Evolutionary conservation across 2,888 invertebrate genomes (phyloP).

Genomic region (Candidula unifasciata): DNA sequence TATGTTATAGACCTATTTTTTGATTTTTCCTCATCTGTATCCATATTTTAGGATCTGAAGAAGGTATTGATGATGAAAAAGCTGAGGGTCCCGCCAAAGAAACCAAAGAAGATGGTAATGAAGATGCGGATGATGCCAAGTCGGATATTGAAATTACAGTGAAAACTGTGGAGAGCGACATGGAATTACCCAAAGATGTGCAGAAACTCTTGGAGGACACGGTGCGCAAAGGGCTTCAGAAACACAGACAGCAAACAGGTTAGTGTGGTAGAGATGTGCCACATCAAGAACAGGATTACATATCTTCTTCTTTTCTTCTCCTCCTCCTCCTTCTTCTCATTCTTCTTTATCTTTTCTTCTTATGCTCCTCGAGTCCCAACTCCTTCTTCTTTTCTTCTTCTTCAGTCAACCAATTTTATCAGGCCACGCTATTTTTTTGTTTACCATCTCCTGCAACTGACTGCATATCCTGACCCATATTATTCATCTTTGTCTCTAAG

Average conservation of each 20-base stretch:
- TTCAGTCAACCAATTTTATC: too few species aligned
- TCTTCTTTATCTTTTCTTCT: too few species aligned
- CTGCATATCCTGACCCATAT: too few species aligned
- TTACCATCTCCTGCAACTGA: too few species aligned
- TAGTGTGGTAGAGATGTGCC: background rate
- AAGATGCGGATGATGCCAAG: background rate
- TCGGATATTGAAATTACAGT: conserved; percentile 23
- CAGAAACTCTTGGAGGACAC: conserved; percentile 46
- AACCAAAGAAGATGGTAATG: background rate
- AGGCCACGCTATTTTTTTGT: too few species aligned
- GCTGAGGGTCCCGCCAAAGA: background rate
- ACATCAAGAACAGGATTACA: background rate
- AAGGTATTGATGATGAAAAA: background rate
- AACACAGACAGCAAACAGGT: conserved; percentile 14
- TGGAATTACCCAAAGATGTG: conserved; percentile 36
- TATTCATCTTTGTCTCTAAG: too few species aligned
- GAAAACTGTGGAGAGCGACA: conserved; percentile 19
- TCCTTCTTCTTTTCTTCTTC: too few species aligned
- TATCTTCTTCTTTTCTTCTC: too few species aligned
- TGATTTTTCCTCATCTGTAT: too few species aligned
- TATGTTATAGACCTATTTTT: too few species aligned
- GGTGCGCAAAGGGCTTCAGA: conserved; percentile 36
- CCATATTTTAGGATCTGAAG: background rate
- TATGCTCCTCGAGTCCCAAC: too few species aligned
- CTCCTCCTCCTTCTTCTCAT: too few species aligned